phyloP scores from a whole-genome alignment of 2,113 vertebrate species.

The Cephalopterus ornatus region DNA sequence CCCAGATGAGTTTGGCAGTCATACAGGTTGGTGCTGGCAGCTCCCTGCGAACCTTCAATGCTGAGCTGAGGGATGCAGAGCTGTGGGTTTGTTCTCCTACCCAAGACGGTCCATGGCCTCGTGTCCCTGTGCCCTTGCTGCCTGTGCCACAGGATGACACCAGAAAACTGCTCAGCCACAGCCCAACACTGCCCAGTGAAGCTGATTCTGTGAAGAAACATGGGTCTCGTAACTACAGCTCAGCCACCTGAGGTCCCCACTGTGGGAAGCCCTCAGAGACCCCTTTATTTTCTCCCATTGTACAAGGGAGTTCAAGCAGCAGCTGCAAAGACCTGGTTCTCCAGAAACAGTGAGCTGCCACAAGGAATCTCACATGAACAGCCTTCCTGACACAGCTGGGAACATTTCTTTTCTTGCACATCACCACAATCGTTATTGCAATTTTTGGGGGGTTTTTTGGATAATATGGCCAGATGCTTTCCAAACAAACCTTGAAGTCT shows the following conservation, averaged over 20 bases:
- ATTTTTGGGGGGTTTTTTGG: not conserved
- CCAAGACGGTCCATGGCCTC: too few relatives aligned
- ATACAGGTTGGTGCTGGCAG: not conserved
- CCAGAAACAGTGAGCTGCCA: not conserved
- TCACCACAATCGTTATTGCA: not conserved
- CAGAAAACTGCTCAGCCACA: not conserved
- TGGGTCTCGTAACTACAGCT: not conserved
- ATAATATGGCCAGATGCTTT: not conserved
- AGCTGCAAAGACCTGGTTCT: not conserved
- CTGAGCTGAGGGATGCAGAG: not conserved
- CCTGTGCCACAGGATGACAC: fast-evolving
- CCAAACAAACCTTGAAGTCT: not conserved
- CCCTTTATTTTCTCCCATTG: too few relatives aligned
- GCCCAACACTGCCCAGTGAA: fast-evolving
- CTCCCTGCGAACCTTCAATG: fast-evolving
- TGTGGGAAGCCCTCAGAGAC: not conserved
- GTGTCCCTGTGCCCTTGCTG: fast-evolving
- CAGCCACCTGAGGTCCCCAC: not conserved
- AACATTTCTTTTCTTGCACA: not conserved
- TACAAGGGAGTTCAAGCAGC: not conserved
- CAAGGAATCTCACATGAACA: not conserved
- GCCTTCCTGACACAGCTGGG: not conserved
- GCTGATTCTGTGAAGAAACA: not conserved
- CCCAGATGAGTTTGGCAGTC: not conserved
- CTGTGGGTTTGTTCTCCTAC: not conserved